Evolutionary conservation across 2,113 vertebrate genomes (phyloP).

Genomic region (Riparia riparia): DNA sequence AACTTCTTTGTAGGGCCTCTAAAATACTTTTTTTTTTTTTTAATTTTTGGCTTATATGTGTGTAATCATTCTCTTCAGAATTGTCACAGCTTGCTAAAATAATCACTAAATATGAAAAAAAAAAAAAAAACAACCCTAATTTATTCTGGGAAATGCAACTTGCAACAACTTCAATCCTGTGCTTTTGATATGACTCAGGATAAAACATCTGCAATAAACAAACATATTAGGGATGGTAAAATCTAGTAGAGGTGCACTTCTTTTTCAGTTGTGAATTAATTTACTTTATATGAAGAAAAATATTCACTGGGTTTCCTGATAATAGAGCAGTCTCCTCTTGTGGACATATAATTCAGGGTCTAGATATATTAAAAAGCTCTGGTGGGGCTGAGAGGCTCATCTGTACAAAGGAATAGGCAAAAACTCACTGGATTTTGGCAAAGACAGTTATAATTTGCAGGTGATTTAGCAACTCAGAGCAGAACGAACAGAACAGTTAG

Average conservation of each 20-base stretch:
- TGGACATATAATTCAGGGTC: background rate
- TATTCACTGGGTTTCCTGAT: background rate
- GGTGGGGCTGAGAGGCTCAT: background rate
- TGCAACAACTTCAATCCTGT: background rate
- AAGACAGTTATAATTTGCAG: background rate
- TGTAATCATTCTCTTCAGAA: constrained; percentile 52
- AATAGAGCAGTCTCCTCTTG: background rate
- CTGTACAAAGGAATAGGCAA: background rate
- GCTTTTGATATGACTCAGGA: constrained; percentile 37
- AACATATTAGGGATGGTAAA: background rate
- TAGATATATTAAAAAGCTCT: background rate
- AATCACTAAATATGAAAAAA: constrained; percentile 22
- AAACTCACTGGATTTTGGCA: background rate
- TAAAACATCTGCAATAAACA: constrained; percentile 27
- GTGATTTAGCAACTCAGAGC: background rate
- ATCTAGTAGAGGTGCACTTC: background rate
- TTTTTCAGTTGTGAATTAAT: background rate
- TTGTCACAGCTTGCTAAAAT: constrained; percentile 59
- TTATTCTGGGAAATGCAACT: constrained; percentile 53
- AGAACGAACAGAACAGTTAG: background rate
- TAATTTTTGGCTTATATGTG: constrained; percentile 45
- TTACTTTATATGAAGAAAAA: background rate
- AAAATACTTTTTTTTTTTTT: background rate
- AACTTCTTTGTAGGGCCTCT: background rate
- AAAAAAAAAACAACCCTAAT: background rate